Conservation (phyloP, 2,888 invertebrate species). For the Xanthorhoe spadicearia region DNA sequence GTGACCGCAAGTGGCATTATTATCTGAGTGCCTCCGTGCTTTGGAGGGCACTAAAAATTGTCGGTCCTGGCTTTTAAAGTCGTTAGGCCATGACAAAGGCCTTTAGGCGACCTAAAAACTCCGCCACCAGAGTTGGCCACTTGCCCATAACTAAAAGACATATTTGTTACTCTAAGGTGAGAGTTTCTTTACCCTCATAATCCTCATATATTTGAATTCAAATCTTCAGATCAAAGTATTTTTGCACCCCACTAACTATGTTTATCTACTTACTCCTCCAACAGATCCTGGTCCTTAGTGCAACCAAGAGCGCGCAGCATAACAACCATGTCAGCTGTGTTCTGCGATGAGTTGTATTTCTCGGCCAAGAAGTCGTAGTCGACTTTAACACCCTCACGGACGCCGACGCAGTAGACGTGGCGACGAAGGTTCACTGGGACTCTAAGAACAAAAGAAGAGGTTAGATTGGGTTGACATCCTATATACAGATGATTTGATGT, state of each 20-base stretch:
- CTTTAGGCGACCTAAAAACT: too few relatives aligned
- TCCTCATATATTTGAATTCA: too few relatives aligned
- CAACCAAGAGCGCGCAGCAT: constrained; percentile 82
- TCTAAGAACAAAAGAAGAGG: constrained; percentile 52
- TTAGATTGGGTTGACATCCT: neutral
- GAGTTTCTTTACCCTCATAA: too few relatives aligned
- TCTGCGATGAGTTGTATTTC: constrained; percentile 84
- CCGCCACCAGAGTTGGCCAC: too few relatives aligned
- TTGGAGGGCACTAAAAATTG: too few relatives aligned
- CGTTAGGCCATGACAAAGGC: too few relatives aligned
- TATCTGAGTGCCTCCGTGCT: too few relatives aligned
- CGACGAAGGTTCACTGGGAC: constrained; percentile 86
- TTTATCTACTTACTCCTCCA: constrained; percentile 61
- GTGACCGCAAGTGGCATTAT: too few relatives aligned
- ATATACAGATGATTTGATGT: neutral
- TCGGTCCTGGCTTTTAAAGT: too few relatives aligned
- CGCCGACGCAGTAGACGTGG: constrained; percentile 87
- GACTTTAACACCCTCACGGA: constrained; percentile 81
- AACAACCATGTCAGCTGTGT: constrained; percentile 85
- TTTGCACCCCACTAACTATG: neutral
- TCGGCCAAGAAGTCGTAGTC: constrained; percentile 87
- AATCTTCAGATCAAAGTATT: too few relatives aligned
- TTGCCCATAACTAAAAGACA: too few relatives aligned
- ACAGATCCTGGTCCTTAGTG: constrained; percentile 57
- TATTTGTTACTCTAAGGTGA: too few relatives aligned